Evolutionary conservation across 2,888 invertebrate genomes (phyloP).

Genomic region (Machimus rusticus): DNA sequence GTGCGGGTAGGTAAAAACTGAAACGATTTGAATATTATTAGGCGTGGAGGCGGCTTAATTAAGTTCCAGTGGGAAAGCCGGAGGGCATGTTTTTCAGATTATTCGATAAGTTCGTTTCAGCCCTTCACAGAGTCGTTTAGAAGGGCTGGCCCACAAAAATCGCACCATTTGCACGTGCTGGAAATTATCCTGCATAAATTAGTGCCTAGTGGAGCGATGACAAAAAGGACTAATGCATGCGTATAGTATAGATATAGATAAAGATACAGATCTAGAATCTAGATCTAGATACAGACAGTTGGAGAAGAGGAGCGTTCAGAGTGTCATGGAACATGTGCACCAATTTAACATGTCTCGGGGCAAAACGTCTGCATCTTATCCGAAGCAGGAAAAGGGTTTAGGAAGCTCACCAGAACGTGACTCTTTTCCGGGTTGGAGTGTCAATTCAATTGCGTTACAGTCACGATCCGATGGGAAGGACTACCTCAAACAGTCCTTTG

Average conservation of each 20-base stretch:
- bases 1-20: not conserved
- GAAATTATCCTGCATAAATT: not conserved
- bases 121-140: not conserved
- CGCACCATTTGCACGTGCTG: not conserved
- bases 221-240: slow-evolving; percentile 5
- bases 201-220: not conserved
- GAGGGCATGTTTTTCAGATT: not conserved
- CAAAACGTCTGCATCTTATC: slow-evolving; percentile 42
- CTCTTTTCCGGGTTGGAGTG: slow-evolving; percentile 34
- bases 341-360: slow-evolving; percentile 40
- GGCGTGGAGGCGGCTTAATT: not conserved
- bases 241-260: not conserved
- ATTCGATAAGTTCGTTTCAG: not conserved
- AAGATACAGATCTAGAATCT: not conserved
- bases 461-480: slow-evolving; percentile 28
- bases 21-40: not conserved
- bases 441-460: slow-evolving; percentile 43
- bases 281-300: not conserved
- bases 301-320: not conserved
- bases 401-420: slow-evolving; percentile 42
- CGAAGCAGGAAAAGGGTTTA: slow-evolving; percentile 19
- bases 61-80: not conserved
- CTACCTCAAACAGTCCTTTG: slow-evolving; percentile 34
- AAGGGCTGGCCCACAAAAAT: not conserved
- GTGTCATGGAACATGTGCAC: slow-evolving; percentile 30